Evolutionary conservation across 2,113 vertebrate genomes (phyloP).

Genomic region (Emydocephalus ijimae): DNA sequence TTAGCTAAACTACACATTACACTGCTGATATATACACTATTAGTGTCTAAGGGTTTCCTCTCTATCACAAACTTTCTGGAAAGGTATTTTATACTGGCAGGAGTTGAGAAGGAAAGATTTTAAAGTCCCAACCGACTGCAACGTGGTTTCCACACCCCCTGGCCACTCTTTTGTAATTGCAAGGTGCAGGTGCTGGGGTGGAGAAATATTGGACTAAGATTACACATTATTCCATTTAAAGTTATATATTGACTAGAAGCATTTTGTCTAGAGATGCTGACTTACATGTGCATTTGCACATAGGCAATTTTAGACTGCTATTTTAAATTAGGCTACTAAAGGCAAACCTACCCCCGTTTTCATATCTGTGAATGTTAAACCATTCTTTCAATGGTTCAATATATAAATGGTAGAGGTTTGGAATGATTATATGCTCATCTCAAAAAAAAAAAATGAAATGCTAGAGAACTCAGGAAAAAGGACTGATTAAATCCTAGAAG

Average conservation of each 20-base stretch:
- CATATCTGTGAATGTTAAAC: background rate
- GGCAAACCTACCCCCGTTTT: background rate
- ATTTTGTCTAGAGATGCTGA: background rate
- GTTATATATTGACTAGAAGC: background rate
- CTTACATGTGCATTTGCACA: background rate
- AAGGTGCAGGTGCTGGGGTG: background rate
- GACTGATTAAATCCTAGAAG: background rate
- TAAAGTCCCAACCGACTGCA: background rate
- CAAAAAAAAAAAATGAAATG: background rate
- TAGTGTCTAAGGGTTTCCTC: background rate
- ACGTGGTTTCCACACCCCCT: no score
- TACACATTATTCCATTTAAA: background rate
- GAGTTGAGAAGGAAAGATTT: no score
- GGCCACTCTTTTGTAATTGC: background rate
- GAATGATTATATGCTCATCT: background rate
- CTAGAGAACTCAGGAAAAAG: background rate
- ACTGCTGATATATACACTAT: background rate
- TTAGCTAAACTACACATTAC: background rate
- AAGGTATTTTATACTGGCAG: background rate
- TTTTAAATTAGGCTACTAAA: background rate
- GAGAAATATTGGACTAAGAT: background rate
- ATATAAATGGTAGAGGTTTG: fast-evolving
- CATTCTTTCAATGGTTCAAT: background rate
- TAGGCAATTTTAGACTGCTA: background rate
- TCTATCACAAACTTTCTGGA: background rate